These are phyloP conservation scores for Stercorarius parasiticus DNA, from an alignment of 2,113 vertebrate species.

Conservation along the genomic window DNA sequence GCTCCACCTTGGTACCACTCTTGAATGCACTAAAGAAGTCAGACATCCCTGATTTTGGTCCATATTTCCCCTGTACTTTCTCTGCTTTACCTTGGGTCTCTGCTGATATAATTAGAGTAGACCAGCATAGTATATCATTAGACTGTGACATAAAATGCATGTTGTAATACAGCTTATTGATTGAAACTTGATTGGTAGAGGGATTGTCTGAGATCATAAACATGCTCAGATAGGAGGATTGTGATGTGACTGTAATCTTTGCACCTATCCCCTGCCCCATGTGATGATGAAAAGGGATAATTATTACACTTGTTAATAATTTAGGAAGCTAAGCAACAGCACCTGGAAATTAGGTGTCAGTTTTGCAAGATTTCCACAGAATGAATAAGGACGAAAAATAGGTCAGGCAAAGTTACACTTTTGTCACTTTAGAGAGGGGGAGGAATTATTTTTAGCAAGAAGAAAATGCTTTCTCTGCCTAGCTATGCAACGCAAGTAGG, in stretches of 20 bases:
- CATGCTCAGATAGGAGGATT: not conserved
- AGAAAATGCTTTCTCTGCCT: not conserved
- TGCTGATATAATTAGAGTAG: not conserved
- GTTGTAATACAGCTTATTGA: not conserved
- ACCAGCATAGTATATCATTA: not conserved
- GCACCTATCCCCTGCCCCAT: not conserved
- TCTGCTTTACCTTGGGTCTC: not conserved
- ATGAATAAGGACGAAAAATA: constrained; percentile 4
- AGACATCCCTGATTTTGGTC: not conserved
- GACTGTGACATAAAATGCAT: not conserved
- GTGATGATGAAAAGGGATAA: not conserved
- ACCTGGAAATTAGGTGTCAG: constrained; percentile 47
- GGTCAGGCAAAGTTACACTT: constrained; percentile 16
- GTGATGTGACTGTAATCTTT: not conserved
- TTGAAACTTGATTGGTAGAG: not conserved
- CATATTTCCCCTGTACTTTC: not conserved
- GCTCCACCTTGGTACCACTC: not conserved
- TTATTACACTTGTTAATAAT: constrained; percentile 8
- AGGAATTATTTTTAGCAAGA: constrained; percentile 50
- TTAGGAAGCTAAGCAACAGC: constrained; percentile 43
- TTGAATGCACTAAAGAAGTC: not conserved
- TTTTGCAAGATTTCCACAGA: constrained; percentile 28
- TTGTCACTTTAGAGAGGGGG: not conserved
- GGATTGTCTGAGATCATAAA: not conserved
- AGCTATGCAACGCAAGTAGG: not conserved